Evolutionary conservation across 2,797 vertebrate species (phyloP).

Genomic region (Lithobates pipiens): DNA sequence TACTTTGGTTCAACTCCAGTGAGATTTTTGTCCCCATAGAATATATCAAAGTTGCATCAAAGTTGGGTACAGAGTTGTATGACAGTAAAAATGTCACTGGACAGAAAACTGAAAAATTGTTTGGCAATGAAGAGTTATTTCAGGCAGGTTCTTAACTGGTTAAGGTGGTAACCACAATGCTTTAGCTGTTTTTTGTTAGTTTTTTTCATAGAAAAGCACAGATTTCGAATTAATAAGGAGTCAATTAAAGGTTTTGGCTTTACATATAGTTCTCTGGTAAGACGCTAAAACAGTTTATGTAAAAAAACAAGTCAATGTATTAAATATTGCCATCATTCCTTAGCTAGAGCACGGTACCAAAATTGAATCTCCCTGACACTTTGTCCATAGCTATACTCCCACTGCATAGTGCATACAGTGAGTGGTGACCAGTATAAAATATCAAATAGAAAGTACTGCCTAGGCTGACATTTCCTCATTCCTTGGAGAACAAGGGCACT

Average conservation of each 20-base stretch:
- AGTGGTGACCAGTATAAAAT: constrained; percentile 31
- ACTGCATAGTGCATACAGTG: constrained; percentile 25
- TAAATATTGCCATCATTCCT: not conserved
- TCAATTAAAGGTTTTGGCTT: not conserved
- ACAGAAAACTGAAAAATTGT: too few relatives aligned
- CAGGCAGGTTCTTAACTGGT: too few relatives aligned
- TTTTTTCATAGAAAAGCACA: too few relatives aligned
- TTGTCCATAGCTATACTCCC: constrained; percentile 7
- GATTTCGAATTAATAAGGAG: too few relatives aligned
- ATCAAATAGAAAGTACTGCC: constrained; percentile 40
- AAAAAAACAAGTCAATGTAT: not conserved
- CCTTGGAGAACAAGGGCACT: constrained; percentile 43
- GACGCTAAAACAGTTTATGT: not conserved
- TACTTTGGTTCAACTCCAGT: too few relatives aligned
- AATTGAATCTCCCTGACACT: not conserved
- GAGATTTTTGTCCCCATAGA: too few relatives aligned
- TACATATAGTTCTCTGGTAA: not conserved
- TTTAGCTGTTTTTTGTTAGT: too few relatives aligned
- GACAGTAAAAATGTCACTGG: too few relatives aligned
- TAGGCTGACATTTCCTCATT: constrained; percentile 56
- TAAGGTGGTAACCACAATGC: too few relatives aligned
- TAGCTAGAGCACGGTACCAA: not conserved
- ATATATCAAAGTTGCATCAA: too few relatives aligned
- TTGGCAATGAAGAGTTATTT: too few relatives aligned
- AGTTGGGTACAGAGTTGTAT: too few relatives aligned